These are phyloP conservation scores for Sesamia nonagrioides DNA, from an alignment of 1,140 invertebrate genomes.

Conservation along the genomic window DNA sequence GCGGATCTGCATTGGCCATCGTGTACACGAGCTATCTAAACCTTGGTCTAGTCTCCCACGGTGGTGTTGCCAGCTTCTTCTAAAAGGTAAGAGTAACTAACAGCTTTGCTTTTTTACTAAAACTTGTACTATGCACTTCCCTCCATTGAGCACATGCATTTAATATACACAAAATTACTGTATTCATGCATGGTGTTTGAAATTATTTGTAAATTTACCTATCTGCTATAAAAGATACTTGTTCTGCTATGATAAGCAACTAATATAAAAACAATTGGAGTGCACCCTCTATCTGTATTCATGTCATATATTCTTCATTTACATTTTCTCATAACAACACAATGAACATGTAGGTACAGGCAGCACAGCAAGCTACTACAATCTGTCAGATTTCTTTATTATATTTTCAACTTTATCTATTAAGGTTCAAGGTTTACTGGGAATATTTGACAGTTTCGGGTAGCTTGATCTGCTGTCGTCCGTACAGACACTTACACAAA, in stretches of 20 bases:
- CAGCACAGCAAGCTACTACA: too few relatives aligned
- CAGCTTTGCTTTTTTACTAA: slow-evolving; percentile 36
- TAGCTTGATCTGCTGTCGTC: too few relatives aligned
- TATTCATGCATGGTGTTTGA: slow-evolving; percentile 6
- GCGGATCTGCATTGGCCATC: not conserved
- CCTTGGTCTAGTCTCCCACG: slow-evolving; percentile 19
- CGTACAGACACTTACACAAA: too few relatives aligned
- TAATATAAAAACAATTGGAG: not conserved
- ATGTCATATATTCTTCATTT: not conserved
- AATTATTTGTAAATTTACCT: not conserved
- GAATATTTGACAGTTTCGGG: too few relatives aligned
- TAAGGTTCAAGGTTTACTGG: too few relatives aligned
- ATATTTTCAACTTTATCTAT: too few relatives aligned
- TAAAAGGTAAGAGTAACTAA: slow-evolving; percentile 40
- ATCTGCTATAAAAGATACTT: too few relatives aligned
- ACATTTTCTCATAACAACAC: not conserved
- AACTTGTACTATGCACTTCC: slow-evolving; percentile 20
- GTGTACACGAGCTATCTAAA: not conserved
- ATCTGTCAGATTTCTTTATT: too few relatives aligned
- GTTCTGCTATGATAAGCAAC: not conserved
- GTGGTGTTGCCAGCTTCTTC: slow-evolving; percentile 34
- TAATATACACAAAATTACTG: not conserved
- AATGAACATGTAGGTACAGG: not conserved
- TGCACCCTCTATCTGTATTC: not conserved
- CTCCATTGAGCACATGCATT: slow-evolving; percentile 11